Percentiles rank a stretch among this genome's conserved stretches.
Evolutionary conservation across 2,888 invertebrate species (phyloP).

Genomic region (Empis livida): DNA sequence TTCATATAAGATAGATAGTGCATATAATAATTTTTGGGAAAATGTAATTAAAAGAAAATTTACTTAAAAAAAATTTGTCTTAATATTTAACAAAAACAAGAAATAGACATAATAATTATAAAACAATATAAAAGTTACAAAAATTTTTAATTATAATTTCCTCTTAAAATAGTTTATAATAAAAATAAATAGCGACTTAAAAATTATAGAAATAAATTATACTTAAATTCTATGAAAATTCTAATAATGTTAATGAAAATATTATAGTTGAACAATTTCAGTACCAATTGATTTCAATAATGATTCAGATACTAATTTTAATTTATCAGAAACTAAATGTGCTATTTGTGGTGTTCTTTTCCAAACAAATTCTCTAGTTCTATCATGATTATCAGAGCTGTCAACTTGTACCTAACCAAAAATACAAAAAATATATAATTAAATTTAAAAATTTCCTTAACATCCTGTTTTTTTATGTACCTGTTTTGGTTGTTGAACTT

Average conservation of each 20-base stretch:
- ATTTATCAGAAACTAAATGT: conserved; percentile 68
- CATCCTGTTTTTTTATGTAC: conserved; percentile 42
- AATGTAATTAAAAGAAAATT: too few species aligned
- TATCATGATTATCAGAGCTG: conserved; percentile 67
- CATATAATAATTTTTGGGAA: too few species aligned
- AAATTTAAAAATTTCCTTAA: neutral
- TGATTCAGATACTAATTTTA: conserved; percentile 40
- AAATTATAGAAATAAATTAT: neutral
- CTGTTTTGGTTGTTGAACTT: conserved; percentile 78
- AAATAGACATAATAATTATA: neutral
- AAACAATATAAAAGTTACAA: neutral
- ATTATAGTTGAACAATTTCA: conserved; percentile 23
- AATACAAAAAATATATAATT: neutral
- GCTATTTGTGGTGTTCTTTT: conserved; percentile 71
- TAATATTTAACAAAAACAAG: too few species aligned
- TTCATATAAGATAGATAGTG: too few species aligned
- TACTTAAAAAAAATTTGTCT: too few species aligned
- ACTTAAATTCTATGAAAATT: neutral
- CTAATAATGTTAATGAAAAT: neutral
- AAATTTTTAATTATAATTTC: neutral
- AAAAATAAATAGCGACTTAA: neutral
- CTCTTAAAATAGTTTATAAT: neutral
- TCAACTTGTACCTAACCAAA: conserved; percentile 68
- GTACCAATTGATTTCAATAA: conserved; percentile 28
- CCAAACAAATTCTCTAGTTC: conserved; percentile 74